phyloP scores from a whole-genome alignment of 1,140 invertebrate species.

The Lordiphosa mommai region DNA sequence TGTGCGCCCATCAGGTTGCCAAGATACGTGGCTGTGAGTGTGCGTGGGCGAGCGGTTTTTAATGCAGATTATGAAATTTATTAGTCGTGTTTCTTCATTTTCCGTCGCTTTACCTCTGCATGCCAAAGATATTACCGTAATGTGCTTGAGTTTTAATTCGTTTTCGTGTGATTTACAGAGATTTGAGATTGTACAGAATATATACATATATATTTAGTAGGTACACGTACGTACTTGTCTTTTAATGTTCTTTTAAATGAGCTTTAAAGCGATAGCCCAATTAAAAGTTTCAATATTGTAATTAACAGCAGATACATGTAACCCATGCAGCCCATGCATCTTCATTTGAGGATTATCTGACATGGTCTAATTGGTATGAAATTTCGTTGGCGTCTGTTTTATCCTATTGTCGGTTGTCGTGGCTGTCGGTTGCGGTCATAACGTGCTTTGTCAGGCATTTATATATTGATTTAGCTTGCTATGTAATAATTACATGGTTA shows the following conservation, averaged over 20 bases:
- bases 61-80: slow-evolving; percentile 71
- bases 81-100: slow-evolving; percentile 49
- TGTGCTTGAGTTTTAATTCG: slow-evolving; percentile 69
- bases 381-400: neutral
- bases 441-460: slow-evolving; percentile 10
- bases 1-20: neutral
- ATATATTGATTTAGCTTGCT: slow-evolving; percentile 61
- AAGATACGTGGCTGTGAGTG: neutral
- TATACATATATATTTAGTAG: too few species aligned
- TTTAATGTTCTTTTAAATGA: neutral
- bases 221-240: neutral
- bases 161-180: slow-evolving; percentile 50
- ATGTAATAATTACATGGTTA: slow-evolving; percentile 70
- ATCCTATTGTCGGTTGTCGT: neutral
- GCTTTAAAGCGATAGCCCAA: neutral
- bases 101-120: slow-evolving; percentile 17
- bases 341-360: neutral
- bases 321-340: neutral
- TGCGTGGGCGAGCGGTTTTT: slow-evolving; percentile 20
- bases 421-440: neutral
- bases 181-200: slow-evolving; percentile 4
- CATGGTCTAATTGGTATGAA: slow-evolving; percentile 3
- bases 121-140: slow-evolving; percentile 46
- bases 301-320: neutral
- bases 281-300: neutral